These are phyloP conservation scores for Bufotes viridis DNA, from an alignment of 2,797 vertebrate genomes.

Conservation along the genomic window DNA sequence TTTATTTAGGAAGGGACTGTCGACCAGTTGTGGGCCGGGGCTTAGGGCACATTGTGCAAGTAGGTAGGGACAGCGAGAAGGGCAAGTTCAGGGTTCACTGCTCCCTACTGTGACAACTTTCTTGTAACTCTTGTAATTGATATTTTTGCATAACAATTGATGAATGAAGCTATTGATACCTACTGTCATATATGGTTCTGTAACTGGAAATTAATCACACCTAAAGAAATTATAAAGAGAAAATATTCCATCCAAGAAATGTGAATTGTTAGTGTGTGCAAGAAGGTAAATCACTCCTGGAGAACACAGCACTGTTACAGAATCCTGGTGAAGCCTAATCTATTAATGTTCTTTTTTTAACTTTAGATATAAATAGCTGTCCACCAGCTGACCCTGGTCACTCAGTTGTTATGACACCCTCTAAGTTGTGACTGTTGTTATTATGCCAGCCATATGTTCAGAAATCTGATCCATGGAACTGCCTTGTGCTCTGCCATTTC, in stretches of 20 bases:
- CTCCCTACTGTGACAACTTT: no score
- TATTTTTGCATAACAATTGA: no score
- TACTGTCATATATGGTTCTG: not conserved
- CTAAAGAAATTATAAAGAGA: not conserved
- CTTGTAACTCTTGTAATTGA: no score
- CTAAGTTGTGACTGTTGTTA: not conserved
- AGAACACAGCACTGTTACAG: not conserved
- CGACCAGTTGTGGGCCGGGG: no score
- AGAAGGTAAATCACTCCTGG: not conserved
- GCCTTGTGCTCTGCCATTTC: not conserved
- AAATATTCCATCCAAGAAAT: not conserved
- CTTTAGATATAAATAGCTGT: conserved; percentile 21
- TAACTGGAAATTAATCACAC: not conserved
- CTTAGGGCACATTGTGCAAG: no score
- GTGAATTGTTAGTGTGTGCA: not conserved
- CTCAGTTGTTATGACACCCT: conserved; percentile 14
- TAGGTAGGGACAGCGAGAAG: no score
- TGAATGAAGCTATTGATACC: no score
- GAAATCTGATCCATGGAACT: not conserved
- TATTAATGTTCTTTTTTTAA: conserved; percentile 15
- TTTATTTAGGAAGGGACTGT: no score
- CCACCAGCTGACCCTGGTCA: conserved; percentile 24
- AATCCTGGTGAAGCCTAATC: not conserved
- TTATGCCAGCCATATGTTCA: conserved; percentile 29
- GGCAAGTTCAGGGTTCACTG: no score